A percentile compares a stretch with the other conserved stretches of the same genome.
Evolutionary conservation across 1,140 invertebrate genomes (phyloP).

Genomic region (Euschistus heros): DNA sequence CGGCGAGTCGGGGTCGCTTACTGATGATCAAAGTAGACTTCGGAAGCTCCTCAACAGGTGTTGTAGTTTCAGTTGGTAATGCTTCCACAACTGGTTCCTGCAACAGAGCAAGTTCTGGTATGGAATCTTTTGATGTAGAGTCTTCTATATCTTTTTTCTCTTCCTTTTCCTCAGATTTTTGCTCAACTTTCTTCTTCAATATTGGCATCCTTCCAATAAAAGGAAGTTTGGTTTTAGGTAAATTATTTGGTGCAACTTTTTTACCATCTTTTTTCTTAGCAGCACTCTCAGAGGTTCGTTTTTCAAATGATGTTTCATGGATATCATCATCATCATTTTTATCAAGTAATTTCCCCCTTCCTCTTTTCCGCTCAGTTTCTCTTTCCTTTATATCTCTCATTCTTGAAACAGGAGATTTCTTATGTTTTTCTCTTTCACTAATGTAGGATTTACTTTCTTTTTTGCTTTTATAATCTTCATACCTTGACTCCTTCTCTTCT

Average conservation of each 20-base stretch:
- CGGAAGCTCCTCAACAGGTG: neutral
- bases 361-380: constrained; percentile 19
- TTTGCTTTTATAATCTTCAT: constrained; percentile 9
- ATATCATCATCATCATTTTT: constrained; percentile 24
- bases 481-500: neutral
- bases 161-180: constrained; percentile 19
- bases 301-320: constrained; percentile 35
- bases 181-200: constrained; percentile 48
- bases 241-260: constrained; percentile 22
- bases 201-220: constrained; percentile 58
- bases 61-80: neutral
- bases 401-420: constrained; percentile 1
- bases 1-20: constrained; percentile 4
- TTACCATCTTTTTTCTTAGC: constrained; percentile 25
- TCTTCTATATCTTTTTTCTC: constrained; percentile 7
- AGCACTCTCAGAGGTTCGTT: constrained; percentile 35
- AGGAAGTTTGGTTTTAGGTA: constrained; percentile 45
- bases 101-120: neutral
- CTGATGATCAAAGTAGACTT: constrained; percentile 20
- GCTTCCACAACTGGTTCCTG: neutral
- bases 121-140: neutral
- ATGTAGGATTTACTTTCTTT: neutral
- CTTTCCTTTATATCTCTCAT: neutral
- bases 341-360: constrained; percentile 22
- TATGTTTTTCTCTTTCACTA: constrained; percentile 32